Evolutionary conservation across 2,113 vertebrate genomes (phyloP).

Genomic region (Jaculus jaculus): DNA sequence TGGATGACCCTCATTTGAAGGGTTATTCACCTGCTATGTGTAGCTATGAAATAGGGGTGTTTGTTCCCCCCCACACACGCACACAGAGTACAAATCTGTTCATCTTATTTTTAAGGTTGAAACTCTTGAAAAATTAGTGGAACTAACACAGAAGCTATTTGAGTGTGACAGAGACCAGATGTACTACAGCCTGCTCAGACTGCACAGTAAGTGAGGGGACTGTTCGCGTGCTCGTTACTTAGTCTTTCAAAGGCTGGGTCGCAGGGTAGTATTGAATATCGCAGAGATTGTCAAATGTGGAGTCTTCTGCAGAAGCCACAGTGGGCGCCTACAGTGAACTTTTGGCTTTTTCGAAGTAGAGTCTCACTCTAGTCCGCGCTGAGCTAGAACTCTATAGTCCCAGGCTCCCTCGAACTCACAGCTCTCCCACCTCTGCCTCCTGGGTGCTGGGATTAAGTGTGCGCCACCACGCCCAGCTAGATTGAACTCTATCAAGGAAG

Average conservation of each 20-base stretch:
- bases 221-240: neutral
- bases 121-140: constrained; percentile 91
- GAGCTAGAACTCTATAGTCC: no score
- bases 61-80: no score
- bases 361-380: no score
- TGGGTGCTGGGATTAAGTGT: no score
- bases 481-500: neutral
- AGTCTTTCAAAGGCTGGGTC: neutral
- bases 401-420: no score
- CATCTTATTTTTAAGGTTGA: constrained; percentile 87
- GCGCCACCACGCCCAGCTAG: no score
- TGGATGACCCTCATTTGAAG: neutral
- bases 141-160: constrained; percentile 92
- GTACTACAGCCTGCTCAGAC: constrained; percentile 89
- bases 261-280: neutral
- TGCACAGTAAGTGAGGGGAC: constrained; percentile 89
- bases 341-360: no score
- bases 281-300: neutral
- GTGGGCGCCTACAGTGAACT: neutral
- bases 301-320: neutral
- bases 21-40: neutral
- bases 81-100: neutral
- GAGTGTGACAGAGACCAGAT: constrained; percentile 96
- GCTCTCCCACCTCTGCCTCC: no score
- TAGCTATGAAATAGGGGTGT: constrained; percentile 2